phyloP scores from a whole-genome alignment of 2,888 invertebrate genomes.

The Nomada fucata region DNA sequence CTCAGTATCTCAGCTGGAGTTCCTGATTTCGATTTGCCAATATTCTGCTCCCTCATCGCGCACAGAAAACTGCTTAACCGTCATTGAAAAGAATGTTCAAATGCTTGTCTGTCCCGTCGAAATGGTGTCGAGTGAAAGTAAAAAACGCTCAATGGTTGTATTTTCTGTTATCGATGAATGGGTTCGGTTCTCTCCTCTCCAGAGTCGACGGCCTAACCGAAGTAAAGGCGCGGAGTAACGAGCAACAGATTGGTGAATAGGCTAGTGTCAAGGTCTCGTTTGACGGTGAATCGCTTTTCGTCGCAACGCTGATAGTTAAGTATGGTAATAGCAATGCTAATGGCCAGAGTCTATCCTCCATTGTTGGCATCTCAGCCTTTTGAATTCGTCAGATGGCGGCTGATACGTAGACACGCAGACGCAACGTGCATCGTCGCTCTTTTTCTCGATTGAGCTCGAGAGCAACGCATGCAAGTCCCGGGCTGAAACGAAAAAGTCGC shows the following conservation, averaged over 20 bases:
- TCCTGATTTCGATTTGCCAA: no score
- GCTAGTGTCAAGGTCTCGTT: conserved; percentile 66
- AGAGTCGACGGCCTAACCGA: background rate
- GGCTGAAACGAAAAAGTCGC: background rate
- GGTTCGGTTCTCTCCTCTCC: background rate
- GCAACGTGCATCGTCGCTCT: conserved; percentile 23
- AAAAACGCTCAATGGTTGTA: background rate
- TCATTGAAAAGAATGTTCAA: no score
- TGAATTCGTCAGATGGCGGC: conserved; percentile 58
- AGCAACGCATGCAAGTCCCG: background rate
- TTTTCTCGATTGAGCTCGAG: background rate
- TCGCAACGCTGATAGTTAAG: conserved; percentile 57
- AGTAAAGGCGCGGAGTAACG: background rate
- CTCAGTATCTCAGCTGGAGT: no score
- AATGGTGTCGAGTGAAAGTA: background rate
- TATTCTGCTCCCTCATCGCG: no score
- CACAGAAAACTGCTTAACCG: no score
- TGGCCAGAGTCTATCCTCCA: conserved; percentile 58
- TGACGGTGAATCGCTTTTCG: conserved; percentile 52
- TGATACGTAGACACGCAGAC: conserved; percentile 54
- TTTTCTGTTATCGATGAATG: background rate
- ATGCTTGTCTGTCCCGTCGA: no score
- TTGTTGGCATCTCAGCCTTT: conserved; percentile 62
- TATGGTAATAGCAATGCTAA: conserved; percentile 67
- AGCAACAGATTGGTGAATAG: conserved; percentile 48